phyloP scores from a whole-genome alignment of 2,113 vertebrate genomes.

The Cynoglossus semilaevis region DNA sequence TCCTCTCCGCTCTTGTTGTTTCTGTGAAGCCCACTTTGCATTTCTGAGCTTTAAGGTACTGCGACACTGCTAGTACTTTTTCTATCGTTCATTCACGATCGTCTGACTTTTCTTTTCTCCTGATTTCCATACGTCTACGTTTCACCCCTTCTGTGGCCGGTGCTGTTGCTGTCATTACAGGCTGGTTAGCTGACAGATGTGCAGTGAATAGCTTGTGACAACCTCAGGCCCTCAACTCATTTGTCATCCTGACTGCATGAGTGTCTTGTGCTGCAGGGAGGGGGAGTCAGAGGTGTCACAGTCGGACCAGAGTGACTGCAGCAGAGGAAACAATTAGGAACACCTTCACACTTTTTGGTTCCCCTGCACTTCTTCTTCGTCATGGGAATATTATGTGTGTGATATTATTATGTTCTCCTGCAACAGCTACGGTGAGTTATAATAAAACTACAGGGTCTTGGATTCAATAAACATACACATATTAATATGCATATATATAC shows the following conservation, averaged over 20 bases:
- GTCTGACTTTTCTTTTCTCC: background rate
- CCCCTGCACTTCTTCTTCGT: conserved; percentile 16
- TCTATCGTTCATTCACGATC: conserved; percentile 26
- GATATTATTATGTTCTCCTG: too few species aligned
- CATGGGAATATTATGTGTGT: conserved; percentile 21
- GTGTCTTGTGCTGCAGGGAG: conserved; percentile 20
- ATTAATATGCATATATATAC: too few species aligned
- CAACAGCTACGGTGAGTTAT: too few species aligned
- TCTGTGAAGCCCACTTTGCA: background rate
- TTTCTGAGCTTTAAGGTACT: background rate
- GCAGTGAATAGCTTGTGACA: conserved; percentile 61
- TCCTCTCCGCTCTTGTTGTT: background rate
- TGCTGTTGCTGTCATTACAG: conserved; percentile 44
- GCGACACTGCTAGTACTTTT: background rate
- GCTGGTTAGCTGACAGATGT: conserved; percentile 56
- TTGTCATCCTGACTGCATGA: conserved; percentile 44
- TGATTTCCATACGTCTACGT: conserved; percentile 34
- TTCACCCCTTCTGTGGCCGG: conserved; percentile 9
- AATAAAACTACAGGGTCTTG: too few species aligned
- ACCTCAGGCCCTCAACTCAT: conserved; percentile 45
- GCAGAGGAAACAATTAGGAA: conserved; percentile 34
- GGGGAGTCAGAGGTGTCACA: conserved; percentile 1
- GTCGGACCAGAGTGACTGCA: conserved; percentile 5
- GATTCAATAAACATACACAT: too few species aligned
- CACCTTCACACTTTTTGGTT: conserved; percentile 3